Base-by-base conservation (phyloP, 2,113 vertebrate species). In the Galemys pyrenaicus region DNA sequence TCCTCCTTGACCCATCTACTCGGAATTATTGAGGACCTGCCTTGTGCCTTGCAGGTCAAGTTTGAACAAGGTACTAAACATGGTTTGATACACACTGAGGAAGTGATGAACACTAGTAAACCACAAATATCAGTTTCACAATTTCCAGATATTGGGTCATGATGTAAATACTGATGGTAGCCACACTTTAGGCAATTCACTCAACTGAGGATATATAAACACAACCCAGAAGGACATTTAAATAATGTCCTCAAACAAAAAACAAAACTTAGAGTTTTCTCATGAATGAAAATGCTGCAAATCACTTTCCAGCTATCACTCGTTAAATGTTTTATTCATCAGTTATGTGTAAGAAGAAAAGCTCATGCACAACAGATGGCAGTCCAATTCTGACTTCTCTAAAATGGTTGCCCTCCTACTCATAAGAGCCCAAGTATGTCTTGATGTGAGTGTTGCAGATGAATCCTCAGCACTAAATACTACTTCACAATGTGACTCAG, bases 401-500 rank as follows among this genome's bases (percentile, higher is more conserved):
- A 88, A 93, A 89, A 89, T 89, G 62, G 49, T 91, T 96, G 96
- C 95, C 97, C 97, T 96, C 98, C 97, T 95, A 96, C 98, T 97
- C 97, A 92, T 94, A 91, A 49, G 91, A 96, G 94, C 94, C 92
- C 87, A 70, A 77, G 94, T 92, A 95, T 84, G 79, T 95, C 95
- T 82, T 96, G 94, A 95, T 96, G 77, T 92, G 89, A 97, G 92
- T 62, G 74, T 54, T 96, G 89, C 94, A 96, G 96, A 96, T 80
- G 22, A 95, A 92, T 87, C 94, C 87, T 83, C 60, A 97, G 97
- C 80, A 94, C 92, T 84, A 94, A 97, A 94, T 93, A 96, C 83
- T 96, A 92, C 95, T 86, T 95, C 86, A 49, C 96, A 92, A 81
- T 54, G 87, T 95, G 97, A 96, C 95, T 97, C 0, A 39, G 95